Evolutionary conservation across 2,888 invertebrate genomes (phyloP), one percentile per base, ranked within the genome.

Genomic region (Liposcelis brunnea): DNA sequence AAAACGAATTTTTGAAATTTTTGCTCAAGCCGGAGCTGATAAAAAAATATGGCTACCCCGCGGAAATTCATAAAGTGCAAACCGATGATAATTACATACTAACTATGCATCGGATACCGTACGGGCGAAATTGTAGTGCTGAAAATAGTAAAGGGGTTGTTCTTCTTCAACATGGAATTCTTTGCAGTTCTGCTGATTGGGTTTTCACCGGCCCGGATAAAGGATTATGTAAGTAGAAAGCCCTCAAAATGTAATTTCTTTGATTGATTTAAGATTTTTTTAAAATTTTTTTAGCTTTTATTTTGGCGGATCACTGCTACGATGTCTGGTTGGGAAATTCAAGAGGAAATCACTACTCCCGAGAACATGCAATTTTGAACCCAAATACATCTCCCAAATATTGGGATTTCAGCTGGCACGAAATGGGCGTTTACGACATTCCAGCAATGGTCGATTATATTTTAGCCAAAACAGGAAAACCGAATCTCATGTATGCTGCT

Each of bases 241-340:
- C n/a, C n/a, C n/a, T n/a, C n/a, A n/a, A n/a, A n/a, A n/a, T n/a
- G n/a, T n/a, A n/a, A 26, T 8, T 8, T 26, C 26, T 26, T 26
- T 26, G 26, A 26, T 8, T n/a, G n/a, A n/a, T n/a, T n/a, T n/a
- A n/a, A n/a, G n/a, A n/a, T n/a, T n/a, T n/a, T n/a, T n/a, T n/a
- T n/a, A n/a, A n/a, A 26, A 26, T 8, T 10, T 6, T 35, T 35
- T 35, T 10, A 14, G 40, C 19, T 21, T 40, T 40, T 21, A 56
- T 70, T n/a, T 60, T 81, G 4, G 74, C 76, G 2, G 77, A 81
- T 53, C 64, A 66, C 53, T 78, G 78, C 11, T 81, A 71, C 52
- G 81, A 81, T 50, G 79, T 81, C 0, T 90, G 87, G 87, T 63
- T 89, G 64, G 79, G 81, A 0, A 89, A 87, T 57, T 72, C 72